Conservation (phyloP, 1,140 invertebrate species). For the Bactericera cockerelli region DNA sequence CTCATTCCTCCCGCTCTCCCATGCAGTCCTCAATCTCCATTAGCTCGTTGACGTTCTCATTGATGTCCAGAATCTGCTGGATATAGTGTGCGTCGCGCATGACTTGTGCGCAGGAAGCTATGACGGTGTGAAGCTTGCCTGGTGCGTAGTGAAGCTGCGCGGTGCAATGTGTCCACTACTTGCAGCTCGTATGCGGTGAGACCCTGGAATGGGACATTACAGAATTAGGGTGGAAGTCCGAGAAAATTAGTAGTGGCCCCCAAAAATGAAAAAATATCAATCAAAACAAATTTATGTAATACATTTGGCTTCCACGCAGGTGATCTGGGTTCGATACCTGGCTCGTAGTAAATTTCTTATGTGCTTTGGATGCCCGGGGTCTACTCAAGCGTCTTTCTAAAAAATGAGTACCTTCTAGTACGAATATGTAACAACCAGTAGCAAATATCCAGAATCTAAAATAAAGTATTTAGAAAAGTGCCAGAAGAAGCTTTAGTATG, state of each 20-base stretch:
- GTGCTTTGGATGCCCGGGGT: slow-evolving; percentile 9
- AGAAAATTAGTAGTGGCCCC: not conserved
- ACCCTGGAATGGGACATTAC: slow-evolving; percentile 11
- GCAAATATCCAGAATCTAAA: too few species aligned
- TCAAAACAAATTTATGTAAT: not conserved
- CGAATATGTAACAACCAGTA: too few species aligned
- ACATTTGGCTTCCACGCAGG: too few species aligned
- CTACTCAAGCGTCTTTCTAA: not conserved
- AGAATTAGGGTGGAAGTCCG: not conserved
- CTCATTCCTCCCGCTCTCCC: not conserved
- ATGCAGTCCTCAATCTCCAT: not conserved
- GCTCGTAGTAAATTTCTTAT: too few species aligned
- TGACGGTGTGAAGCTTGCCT: slow-evolving; percentile 40
- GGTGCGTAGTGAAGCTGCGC: slow-evolving; percentile 48
- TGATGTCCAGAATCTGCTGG: slow-evolving; percentile 50
- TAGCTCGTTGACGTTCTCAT: slow-evolving; percentile 43
- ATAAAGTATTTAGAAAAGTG: too few species aligned
- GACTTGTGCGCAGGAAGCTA: slow-evolving; percentile 45
- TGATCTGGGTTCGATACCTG: too few species aligned
- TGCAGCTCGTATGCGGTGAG: slow-evolving; percentile 27
- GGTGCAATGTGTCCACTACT: slow-evolving; percentile 47
- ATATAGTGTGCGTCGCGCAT: slow-evolving; percentile 56
- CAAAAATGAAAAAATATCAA: not conserved
- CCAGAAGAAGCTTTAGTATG: not conserved
- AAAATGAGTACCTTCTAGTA: not conserved